These are phyloP conservation scores for Trinorchestia longiramus DNA, from an alignment of 1,140 invertebrate species.

Conservation along the genomic window DNA sequence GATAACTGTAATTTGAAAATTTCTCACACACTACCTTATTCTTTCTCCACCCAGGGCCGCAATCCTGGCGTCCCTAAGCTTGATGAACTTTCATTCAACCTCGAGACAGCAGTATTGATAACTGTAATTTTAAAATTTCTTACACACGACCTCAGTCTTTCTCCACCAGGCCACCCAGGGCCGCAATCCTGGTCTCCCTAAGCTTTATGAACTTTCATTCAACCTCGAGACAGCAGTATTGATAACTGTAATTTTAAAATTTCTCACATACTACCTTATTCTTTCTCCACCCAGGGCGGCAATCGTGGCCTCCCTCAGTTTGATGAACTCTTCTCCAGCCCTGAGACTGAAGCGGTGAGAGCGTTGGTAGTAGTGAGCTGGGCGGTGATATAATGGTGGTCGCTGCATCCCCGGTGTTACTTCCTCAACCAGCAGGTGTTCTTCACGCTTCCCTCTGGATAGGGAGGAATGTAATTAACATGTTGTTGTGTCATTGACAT, in stretches of 20 bases:
- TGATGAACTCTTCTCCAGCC: slow-evolving; percentile 43
- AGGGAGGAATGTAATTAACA: not conserved
- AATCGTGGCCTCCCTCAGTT: slow-evolving; percentile 20
- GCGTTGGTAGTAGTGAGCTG: slow-evolving; percentile 22
- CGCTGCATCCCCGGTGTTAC: not conserved
- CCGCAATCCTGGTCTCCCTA: not conserved
- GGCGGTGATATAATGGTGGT: not conserved
- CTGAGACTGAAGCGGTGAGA: slow-evolving; percentile 42
- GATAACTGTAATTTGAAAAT: too few species aligned
- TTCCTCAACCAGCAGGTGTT: not conserved
- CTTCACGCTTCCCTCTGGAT: slow-evolving; percentile 32
- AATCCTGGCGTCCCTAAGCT: slow-evolving; percentile 4
- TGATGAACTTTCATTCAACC: slow-evolving; percentile 19
- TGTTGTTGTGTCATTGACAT: too few species aligned
- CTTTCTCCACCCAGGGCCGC: slow-evolving; percentile 29
- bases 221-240: too few species aligned
- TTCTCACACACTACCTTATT: slow-evolving; percentile 34
- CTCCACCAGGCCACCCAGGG: not conserved
- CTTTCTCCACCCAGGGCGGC: slow-evolving; percentile 27
- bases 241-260: too few species aligned
- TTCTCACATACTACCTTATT: slow-evolving; percentile 34
- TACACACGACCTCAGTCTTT: slow-evolving; percentile 15
- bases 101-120: not conserved
- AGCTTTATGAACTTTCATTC: not conserved
- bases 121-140: not conserved